Percentiles rank a stretch among this genome's conserved stretches.
Evolutionary conservation across 2,113 vertebrate genomes (phyloP).

Genomic region (Vimba vimba): DNA sequence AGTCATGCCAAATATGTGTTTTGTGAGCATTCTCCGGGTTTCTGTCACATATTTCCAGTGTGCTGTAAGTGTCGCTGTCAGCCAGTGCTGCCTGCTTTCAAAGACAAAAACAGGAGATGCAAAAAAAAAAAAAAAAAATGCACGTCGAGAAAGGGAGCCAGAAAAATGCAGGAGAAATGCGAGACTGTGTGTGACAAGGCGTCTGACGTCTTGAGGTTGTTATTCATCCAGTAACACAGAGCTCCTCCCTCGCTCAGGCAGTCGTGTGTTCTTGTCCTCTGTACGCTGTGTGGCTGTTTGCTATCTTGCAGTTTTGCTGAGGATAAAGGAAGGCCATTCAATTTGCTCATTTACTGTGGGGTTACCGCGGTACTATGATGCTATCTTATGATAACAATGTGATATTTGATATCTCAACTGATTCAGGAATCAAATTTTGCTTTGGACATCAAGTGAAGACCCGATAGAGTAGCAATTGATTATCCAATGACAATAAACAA

Average conservation of each 20-base stretch:
- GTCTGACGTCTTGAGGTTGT: conserved; percentile 54
- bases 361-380: not conserved
- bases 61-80: conserved; percentile 59
- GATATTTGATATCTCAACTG: not conserved
- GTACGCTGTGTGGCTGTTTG: conserved; percentile 40
- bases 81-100: conserved; percentile 20
- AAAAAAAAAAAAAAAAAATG: conserved; percentile 2
- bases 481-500: not conserved
- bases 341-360: not conserved
- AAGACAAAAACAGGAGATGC: conserved; percentile 38
- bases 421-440: not conserved
- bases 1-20: conserved; percentile 59
- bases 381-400: not conserved
- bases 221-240: conserved; percentile 54
- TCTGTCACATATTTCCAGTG: conserved; percentile 58
- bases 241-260: conserved; percentile 39
- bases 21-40: conserved; percentile 63
- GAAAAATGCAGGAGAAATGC: conserved; percentile 36
- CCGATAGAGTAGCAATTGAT: too few species aligned
- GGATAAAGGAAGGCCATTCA: conserved; percentile 55
- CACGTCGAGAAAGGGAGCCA: conserved; percentile 22
- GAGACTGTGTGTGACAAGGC: conserved; percentile 51
- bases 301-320: conserved; percentile 54
- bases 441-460: not conserved
- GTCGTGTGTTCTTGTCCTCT: conserved; percentile 31